Evolutionary conservation across 2,888 invertebrate species (phyloP), one percentile per base, ranked within the genome.

Genomic region (Hydriomena furcata): DNA sequence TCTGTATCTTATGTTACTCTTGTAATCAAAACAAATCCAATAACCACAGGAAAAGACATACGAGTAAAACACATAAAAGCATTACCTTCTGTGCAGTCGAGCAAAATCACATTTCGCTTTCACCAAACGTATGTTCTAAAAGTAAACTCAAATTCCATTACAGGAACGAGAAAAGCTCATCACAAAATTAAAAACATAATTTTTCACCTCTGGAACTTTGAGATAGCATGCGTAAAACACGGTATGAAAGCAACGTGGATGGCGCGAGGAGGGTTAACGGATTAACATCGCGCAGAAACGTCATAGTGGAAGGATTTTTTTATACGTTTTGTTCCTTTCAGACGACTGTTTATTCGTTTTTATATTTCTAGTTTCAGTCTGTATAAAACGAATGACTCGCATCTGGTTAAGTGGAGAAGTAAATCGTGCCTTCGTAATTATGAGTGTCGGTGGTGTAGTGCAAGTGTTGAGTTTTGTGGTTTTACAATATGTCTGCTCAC

Each of bases 401-500:
- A 11, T 11, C 23, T 30, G 17, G 7, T 31, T 10, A 21, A 6
- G 5, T 34, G 20, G 8, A 41, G 36, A 31, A 17, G 21, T 17
- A n/a, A 37, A 23, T 7, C 8, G 23, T 8, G 5, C 3, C 17
- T 10, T 42, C 40, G n/a, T n/a, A n/a, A 5, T 5, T 31, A 47
- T 56, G 52, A 50, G 45, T 51, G 48, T 45, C 31, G 52, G 42
- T 7, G 62, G 49, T 60, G 17, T 61, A 38, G 61, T 56, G 13
- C 60, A 63, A 13, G 50, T 57, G 41, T 38, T 64, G 34, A 11
- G 68, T 24, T 40, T 67, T 40, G 20, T 70, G 13, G 28, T 73
- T 23, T 31, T 74, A 10, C 66, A 64, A 35, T 74, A 53, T 64
- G 72, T 69, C 7, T 47, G 56, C 2, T 60, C 72, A 6, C 76